phyloP scores from a whole-genome alignment of 2,113 vertebrate species.

The Raja brachyura region DNA sequence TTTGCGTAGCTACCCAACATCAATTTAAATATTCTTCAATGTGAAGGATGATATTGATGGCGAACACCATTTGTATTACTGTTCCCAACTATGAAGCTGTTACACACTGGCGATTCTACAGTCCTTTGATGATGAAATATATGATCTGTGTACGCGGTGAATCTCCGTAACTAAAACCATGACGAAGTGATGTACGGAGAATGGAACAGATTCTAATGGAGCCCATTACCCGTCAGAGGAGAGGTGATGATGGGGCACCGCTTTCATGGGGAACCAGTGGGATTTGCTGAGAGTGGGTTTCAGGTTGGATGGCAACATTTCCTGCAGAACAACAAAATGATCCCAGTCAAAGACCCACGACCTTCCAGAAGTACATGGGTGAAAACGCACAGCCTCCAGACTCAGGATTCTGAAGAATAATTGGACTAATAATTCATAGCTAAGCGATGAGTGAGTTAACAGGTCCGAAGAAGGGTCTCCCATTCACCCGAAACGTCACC shows the following conservation, averaged over 20 bases:
- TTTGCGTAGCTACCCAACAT: not conserved
- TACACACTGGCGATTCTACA: not conserved
- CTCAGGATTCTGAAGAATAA: too few species aligned
- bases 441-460: too few species aligned
- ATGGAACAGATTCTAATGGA: not conserved
- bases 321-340: not conserved
- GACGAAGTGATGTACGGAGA: not conserved
- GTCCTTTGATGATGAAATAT: not conserved
- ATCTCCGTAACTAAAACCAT: not conserved
- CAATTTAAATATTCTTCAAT: not conserved
- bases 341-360: not conserved
- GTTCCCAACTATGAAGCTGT: not conserved
- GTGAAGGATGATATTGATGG: not conserved
- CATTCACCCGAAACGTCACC: too few species aligned
- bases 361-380: too few species aligned
- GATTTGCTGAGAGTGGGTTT: not conserved
- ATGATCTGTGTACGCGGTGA: not conserved
- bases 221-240: not conserved
- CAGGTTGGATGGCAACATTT: not conserved
- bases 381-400: not conserved
- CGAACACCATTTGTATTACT: not conserved
- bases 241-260: not conserved
- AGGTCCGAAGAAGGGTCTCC: too few species aligned
- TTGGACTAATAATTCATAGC: too few species aligned
- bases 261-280: not conserved